Conservation (phyloP, 2,113 vertebrate species). For the Callithrix jacchus region DNA sequence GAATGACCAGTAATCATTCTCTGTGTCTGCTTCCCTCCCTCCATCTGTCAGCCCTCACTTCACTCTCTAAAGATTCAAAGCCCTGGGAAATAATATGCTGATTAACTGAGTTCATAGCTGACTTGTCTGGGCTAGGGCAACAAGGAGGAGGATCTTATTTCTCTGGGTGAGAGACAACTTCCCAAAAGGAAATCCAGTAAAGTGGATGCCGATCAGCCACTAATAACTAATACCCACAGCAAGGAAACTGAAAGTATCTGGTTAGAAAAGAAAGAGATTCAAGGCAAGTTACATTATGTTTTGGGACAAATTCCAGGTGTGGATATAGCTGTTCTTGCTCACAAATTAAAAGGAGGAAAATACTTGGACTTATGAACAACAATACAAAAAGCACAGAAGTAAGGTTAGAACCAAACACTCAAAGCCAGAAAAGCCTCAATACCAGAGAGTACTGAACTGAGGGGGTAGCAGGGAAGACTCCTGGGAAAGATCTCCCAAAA, state of each 20-base stretch:
- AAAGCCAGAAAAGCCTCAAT: background rate
- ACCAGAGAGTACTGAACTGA: background rate
- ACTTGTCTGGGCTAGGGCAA: background rate
- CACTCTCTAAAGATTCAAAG: background rate
- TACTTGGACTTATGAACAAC: background rate
- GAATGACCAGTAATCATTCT: background rate
- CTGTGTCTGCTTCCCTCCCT: background rate
- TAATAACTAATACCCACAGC: background rate
- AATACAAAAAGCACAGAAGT: background rate
- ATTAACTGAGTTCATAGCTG: background rate
- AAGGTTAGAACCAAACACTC: conserved; percentile 5
- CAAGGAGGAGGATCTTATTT: background rate
- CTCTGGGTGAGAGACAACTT: background rate
- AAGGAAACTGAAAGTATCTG: background rate
- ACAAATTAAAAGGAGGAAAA: background rate
- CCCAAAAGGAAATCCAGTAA: conserved; percentile 18
- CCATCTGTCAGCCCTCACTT: background rate
- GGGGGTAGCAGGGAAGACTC: background rate
- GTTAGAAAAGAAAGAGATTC: background rate
- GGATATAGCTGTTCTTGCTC: background rate
- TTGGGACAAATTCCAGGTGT: background rate
- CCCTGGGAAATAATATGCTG: background rate
- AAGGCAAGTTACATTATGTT: background rate
- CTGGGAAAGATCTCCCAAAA: background rate
- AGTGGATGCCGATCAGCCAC: background rate